Conservation (phyloP, 2,888 invertebrate genomes). For the Caenorhabditis doughertyi region DNA sequence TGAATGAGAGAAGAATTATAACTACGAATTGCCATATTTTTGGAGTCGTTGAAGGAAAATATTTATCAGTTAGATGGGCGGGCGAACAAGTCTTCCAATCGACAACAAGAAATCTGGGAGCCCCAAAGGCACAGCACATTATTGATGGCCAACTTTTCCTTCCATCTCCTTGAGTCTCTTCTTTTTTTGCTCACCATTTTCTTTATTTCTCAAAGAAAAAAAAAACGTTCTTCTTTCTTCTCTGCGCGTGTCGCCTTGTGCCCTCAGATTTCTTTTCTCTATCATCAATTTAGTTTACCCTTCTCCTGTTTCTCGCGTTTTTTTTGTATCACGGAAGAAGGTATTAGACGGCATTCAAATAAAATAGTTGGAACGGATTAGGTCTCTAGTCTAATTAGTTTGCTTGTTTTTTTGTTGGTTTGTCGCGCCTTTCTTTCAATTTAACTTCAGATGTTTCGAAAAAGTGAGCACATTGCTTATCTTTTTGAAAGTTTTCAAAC, state of each 20-base stretch:
- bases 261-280: slow-evolving; percentile 34
- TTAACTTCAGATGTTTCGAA: background rate
- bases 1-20: background rate
- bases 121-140: slow-evolving; percentile 48
- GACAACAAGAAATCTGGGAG: slow-evolving; percentile 55
- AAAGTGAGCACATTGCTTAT: background rate
- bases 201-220: slow-evolving; percentile 30
- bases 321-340: slow-evolving; percentile 31
- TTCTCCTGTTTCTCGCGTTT: slow-evolving; percentile 18
- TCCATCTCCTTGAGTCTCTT: slow-evolving; percentile 18
- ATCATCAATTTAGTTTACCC: slow-evolving; percentile 52
- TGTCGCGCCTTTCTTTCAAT: slow-evolving; percentile 13
- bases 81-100: slow-evolving; percentile 17
- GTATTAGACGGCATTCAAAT: slow-evolving; percentile 23
- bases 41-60: slow-evolving; percentile 14
- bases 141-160: slow-evolving; percentile 60
- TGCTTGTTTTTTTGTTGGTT: slow-evolving; percentile 29
- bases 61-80: slow-evolving; percentile 43
- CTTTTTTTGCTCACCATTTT: slow-evolving; percentile 24
- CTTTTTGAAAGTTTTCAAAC: background rate
- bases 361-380: slow-evolving; percentile 39
- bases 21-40: background rate
- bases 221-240: slow-evolving; percentile 42
- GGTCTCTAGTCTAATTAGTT: slow-evolving; percentile 42
- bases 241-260: slow-evolving; percentile 5